Percentiles rank a stretch among this genome's conserved stretches.
Evolutionary conservation across 2,888 invertebrate genomes (phyloP).

Genomic region (Machimus atricapillus): DNA sequence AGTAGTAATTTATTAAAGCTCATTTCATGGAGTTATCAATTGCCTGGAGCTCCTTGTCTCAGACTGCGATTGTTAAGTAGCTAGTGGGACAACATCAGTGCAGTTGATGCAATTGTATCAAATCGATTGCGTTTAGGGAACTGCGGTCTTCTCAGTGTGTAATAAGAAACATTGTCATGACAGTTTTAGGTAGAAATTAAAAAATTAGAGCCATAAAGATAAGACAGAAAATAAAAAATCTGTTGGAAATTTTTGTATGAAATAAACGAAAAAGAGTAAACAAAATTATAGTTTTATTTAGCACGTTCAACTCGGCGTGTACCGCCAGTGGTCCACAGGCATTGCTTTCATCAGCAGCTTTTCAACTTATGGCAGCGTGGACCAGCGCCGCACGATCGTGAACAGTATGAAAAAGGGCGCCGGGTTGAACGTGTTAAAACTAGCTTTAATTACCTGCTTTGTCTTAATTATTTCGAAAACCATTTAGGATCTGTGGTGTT

Average conservation of each 20-base stretch:
- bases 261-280: neutral
- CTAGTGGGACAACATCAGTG: neutral
- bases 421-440: too few relatives aligned
- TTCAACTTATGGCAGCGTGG: too few relatives aligned
- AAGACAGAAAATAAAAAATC: neutral
- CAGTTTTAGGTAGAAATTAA: neutral
- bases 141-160: neutral
- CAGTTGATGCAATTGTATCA: neutral
- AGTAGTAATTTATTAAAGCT: neutral
- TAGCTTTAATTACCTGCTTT: neutral
- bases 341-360: too few relatives aligned
- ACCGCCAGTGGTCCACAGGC: too few relatives aligned
- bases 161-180: neutral
- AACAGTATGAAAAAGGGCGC: too few relatives aligned
- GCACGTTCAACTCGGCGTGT: too few relatives aligned
- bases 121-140: neutral
- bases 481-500: too few relatives aligned
- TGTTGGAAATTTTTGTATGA: neutral
- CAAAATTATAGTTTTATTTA: neutral
- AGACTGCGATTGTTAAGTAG: neutral
- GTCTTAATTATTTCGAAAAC: too few relatives aligned
- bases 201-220: neutral
- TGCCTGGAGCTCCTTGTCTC: neutral
- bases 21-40: neutral
- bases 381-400: too few relatives aligned